Evolutionary conservation across 2,113 vertebrate species (phyloP).

Genomic region (Calyptommatus sinebrachiatus): DNA sequence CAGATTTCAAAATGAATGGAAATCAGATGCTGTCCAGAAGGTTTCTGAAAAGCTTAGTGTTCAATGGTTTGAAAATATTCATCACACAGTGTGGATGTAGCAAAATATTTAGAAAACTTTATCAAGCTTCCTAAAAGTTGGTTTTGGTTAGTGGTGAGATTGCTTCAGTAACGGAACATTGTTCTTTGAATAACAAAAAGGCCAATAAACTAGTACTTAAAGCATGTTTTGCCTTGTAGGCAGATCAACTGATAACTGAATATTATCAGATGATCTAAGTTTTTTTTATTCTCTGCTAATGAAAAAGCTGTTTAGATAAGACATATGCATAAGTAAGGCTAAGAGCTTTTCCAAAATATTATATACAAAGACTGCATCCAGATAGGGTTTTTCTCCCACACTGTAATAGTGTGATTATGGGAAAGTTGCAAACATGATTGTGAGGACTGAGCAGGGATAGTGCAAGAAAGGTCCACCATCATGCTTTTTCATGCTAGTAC

Average conservation of each 20-base stretch:
- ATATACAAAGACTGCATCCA: no score
- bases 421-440: no score
- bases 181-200: conserved; percentile 6
- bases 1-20: conserved; percentile 48
- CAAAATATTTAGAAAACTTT: not conserved
- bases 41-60: conserved; percentile 37
- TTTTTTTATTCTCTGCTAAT: not conserved
- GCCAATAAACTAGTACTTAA: conserved; percentile 4
- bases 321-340: no score
- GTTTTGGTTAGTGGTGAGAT: not conserved
- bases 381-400: no score
- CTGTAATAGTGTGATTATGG: no score
- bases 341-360: no score
- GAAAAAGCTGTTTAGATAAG: not conserved
- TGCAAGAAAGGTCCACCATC: no score
- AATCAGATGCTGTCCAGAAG: conserved; percentile 38
- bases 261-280: no score
- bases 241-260: conserved; percentile 16
- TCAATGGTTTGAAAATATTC: conserved; percentile 33
- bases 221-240: not conserved
- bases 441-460: no score
- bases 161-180: not conserved
- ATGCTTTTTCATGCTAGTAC: no score
- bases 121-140: not conserved
- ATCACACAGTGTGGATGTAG: not conserved